These are phyloP conservation scores for Eulemur macaco DNA, from an alignment of 2,113 vertebrate genomes.

Conservation along the genomic window DNA sequence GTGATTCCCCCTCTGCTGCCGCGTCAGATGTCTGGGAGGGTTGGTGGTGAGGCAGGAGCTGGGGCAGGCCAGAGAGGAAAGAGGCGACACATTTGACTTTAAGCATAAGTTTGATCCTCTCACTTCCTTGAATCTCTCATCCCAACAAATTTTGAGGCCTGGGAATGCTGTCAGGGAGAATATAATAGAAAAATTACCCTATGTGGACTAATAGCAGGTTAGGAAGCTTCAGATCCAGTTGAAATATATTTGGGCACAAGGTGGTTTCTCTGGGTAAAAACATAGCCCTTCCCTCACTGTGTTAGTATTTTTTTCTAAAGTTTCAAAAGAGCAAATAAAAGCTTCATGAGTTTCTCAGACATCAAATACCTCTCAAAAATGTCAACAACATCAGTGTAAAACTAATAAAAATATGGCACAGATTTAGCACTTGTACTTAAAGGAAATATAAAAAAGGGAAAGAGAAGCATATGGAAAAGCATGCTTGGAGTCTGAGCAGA, in stretches of 20 bases:
- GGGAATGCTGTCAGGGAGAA: background rate
- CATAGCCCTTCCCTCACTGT: background rate
- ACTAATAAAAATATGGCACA: conserved; percentile 69
- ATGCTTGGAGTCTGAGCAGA: conserved; percentile 29
- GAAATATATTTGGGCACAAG: background rate
- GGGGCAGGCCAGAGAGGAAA: background rate
- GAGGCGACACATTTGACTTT: background rate
- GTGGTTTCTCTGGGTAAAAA: background rate
- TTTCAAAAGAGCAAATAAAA: conserved; percentile 60
- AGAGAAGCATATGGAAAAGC: conserved; percentile 66
- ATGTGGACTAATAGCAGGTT: background rate
- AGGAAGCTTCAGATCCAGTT: background rate
- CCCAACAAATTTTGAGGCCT: background rate
- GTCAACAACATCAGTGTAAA: conserved; percentile 67
- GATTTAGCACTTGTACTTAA: conserved; percentile 68
- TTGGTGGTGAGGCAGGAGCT: background rate
- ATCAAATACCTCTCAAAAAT: conserved; percentile 74
- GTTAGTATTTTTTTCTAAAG: background rate
- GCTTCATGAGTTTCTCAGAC: conserved; percentile 60
- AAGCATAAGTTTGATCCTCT: background rate
- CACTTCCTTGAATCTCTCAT: background rate
- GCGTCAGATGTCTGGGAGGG: conserved; percentile 17
- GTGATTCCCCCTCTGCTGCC: background rate
- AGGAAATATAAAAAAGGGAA: conserved; percentile 64
- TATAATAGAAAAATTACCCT: background rate